Evolutionary conservation across 1,140 invertebrate genomes (phyloP), one percentile per base, ranked within the genome.

Genomic region (Megathymus violae): DNA sequence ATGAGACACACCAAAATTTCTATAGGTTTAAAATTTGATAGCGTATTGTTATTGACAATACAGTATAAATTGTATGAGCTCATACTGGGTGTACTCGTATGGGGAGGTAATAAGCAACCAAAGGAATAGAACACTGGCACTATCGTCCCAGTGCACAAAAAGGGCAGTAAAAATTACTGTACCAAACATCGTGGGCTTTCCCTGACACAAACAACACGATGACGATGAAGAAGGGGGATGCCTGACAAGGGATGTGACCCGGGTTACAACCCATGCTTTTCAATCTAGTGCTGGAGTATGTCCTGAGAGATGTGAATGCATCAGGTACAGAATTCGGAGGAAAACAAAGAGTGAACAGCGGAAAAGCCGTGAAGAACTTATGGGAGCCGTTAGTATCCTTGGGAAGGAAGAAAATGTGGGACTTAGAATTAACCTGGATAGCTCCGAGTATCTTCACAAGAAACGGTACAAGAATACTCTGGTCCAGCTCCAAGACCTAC

Each of bases 141-240:
- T 7, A 64, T 64, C n/a, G 3, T 14, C 10, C 34, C 34, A 46
- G 6, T 62, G 46, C 22, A n/a, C n/a, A n/a, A n/a, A n/a, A n/a
- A n/a, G n/a, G n/a, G n/a, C n/a, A n/a, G n/a, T n/a, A n/a, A n/a
- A n/a, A n/a, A n/a, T n/a, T n/a, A n/a, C n/a, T n/a, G n/a, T n/a
- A n/a, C 40, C 0, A 68, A 63, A 9, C 63, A 63, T 7, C 25
- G 66, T 11, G 52, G 65, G 7, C 59, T 56, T 14, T n/a, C 58
- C 15, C 13, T 68, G n/a, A n/a, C n/a, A n/a, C n/a, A n/a, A n/a
- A n/a, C n/a, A n/a, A n/a, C n/a, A n/a, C n/a, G 14, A 22, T 68
- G 0, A 14, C 46, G 0, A 62, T 54, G 3, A 54, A 54, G 16
- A 34, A 54, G 34, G 50, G 50, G 0, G 36, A 54, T 40, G 19